Conservation (phyloP, 2,113 vertebrate species). For the Oplegnathus fasciatus region DNA sequence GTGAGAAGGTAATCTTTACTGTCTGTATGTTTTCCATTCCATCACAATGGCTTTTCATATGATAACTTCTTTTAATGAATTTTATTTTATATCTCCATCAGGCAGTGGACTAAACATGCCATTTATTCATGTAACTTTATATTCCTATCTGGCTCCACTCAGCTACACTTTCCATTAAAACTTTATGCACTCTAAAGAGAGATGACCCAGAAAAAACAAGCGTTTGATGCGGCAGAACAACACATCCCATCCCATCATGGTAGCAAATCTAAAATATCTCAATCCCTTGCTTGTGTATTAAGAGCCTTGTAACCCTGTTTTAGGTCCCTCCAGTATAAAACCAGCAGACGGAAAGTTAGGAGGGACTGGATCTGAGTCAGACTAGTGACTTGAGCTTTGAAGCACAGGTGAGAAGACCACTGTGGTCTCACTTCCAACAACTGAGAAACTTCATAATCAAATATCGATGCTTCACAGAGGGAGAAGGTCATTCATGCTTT, state of each 20-base stretch:
- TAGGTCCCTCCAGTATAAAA: background rate
- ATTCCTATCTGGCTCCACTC: background rate
- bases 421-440: background rate
- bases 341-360: background rate
- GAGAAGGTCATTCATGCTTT: background rate
- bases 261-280: background rate
- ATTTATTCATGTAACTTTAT: background rate
- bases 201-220: conserved; percentile 25
- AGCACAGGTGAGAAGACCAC: background rate
- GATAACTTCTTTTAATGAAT: background rate
- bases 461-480: background rate
- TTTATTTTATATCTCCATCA: background rate
- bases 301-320: background rate
- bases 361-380: background rate
- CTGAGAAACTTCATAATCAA: background rate
- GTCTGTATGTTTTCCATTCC: background rate
- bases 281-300: background rate
- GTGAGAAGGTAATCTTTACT: conserved; percentile 2
- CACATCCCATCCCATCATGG: background rate
- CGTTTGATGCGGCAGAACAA: background rate
- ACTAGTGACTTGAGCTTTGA: background rate
- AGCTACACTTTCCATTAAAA: conserved; percentile 20
- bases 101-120: background rate
- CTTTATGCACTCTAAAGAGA: background rate
- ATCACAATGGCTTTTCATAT: background rate